Base-by-base conservation (phyloP, 2,113 vertebrate species). In the Propithecus coquereli region DNA sequence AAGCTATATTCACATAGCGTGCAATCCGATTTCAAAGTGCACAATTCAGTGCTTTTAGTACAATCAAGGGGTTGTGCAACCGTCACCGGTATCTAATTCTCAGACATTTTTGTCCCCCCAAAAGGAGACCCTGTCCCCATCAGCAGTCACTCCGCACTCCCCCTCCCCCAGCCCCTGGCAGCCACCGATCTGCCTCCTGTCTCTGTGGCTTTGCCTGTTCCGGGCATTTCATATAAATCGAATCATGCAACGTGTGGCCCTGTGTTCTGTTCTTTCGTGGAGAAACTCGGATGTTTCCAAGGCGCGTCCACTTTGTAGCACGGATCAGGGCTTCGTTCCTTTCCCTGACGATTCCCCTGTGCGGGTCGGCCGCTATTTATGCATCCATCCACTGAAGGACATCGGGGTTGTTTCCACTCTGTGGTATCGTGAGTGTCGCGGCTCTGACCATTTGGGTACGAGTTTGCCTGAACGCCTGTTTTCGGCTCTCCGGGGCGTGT, bases 271-370 rank as follows among this genome's bases (percentile, higher is more conserved):
- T 34, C 34, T 91, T 85, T 45, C 34, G 52, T 9, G 22, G 52
- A 61, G 34, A 77, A 61, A 61, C 20, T 68, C 12, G 27, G 59
- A 4, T 18, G 57, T 40, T 59, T 47, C 25, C 3, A 27, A 83
- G 27, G 20, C 37, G 40, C 34, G 5, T 40, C 47, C 40, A 11
- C 0, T 0, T 74, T 27, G 34, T 47, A 27, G 57, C 6, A 2
- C 5, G 34, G 66, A n/a, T 66, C 66, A 50, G 59, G 27, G 32
- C 59, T 57, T 16, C 76, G 3, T 50, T 61, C 43, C 50, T 88
- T 34, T 74, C 40, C 7, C 30, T 59, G 47, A 90, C 3, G 45
- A n/a, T 16, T 71, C 45, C 37, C 0, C 34, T 4, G 45, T 6
- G 5, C 1, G 20, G 30, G 6, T 22, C 52, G 34, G 6, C 14